Percentiles rank a stretch among this genome's conserved stretches.
These are phyloP conservation scores for Phataginus tetradactyla DNA, from an alignment of 2,797 vertebrate species.

Conservation along the genomic window DNA sequence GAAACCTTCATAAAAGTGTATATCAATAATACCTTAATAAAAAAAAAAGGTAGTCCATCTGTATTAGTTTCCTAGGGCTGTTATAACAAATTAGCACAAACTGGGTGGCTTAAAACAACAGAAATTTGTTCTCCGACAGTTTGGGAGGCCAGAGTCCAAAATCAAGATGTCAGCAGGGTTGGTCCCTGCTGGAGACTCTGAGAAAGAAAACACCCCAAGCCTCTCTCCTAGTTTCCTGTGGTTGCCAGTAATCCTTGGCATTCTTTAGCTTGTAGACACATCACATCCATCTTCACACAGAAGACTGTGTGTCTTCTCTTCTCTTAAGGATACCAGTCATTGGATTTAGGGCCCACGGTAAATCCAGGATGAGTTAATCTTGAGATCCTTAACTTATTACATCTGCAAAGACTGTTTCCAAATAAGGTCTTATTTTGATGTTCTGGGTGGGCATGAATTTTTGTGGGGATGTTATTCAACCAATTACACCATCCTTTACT, in stretches of 20 bases:
- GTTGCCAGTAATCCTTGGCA: background rate
- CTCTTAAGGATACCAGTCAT: background rate
- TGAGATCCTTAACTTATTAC: conserved; percentile 5
- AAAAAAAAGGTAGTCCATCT: background rate
- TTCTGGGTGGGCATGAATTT: background rate
- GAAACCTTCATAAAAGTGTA: no score
- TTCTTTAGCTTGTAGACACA: background rate
- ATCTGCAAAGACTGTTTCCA: conserved; percentile 13
- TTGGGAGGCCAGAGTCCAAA: conserved; percentile 21
- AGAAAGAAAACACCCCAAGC: background rate
- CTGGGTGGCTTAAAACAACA: conserved; percentile 61
- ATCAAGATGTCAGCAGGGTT: background rate
- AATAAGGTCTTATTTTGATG: conserved; percentile 3
- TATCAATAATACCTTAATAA: no score
- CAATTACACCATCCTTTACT: background rate
- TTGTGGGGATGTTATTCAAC: background rate
- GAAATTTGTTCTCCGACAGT: conserved; percentile 36
- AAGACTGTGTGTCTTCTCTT: background rate
- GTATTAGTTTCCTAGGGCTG: conserved; percentile 55
- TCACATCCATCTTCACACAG: background rate
- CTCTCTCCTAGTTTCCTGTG: background rate
- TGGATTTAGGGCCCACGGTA: background rate
- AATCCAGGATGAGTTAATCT: background rate
- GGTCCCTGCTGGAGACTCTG: background rate
- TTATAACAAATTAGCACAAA: conserved; percentile 62